Evolutionary conservation across 2,888 invertebrate genomes (phyloP).

Genomic region (Prenolepis imparis): DNA sequence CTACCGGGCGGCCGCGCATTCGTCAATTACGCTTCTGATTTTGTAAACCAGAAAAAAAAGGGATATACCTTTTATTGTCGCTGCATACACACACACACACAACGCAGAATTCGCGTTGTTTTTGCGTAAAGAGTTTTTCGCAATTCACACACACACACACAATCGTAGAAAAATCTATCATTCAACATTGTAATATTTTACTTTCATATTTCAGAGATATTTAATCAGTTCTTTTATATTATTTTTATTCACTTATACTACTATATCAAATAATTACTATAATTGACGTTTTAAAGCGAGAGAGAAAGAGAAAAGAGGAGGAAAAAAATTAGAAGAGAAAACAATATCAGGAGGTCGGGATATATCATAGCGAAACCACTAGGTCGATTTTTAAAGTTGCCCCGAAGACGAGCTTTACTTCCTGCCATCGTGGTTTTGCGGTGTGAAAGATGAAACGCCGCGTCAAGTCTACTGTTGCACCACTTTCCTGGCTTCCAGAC

Average conservation of each 20-base stretch:
- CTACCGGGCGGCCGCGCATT: neutral
- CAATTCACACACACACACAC: too few relatives aligned
- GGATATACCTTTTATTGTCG: constrained; percentile 16
- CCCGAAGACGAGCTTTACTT: constrained; percentile 67
- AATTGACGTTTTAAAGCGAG: neutral
- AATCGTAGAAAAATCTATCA: neutral
- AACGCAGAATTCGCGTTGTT: neutral
- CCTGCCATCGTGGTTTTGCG: constrained; percentile 73
- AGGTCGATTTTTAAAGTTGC: constrained; percentile 63
- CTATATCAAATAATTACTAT: neutral
- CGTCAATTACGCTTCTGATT: constrained; percentile 41
- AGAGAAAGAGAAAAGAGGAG: constrained; percentile 5
- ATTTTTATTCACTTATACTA: neutral
- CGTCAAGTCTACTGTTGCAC: constrained; percentile 67
- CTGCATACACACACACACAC: neutral
- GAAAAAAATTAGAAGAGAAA: constrained; percentile 22
- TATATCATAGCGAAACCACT: constrained; percentile 54
- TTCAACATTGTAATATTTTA: neutral
- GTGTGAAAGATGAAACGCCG: constrained; percentile 76
- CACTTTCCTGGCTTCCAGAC: constrained; percentile 73
- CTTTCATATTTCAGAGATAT: neutral
- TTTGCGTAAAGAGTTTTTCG: neutral
- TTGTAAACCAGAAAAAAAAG: constrained; percentile 15
- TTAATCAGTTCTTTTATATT: neutral
- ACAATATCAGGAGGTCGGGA: constrained; percentile 24